Conservation (phyloP, 2,113 vertebrate species). For the Pogona vitticeps region DNA sequence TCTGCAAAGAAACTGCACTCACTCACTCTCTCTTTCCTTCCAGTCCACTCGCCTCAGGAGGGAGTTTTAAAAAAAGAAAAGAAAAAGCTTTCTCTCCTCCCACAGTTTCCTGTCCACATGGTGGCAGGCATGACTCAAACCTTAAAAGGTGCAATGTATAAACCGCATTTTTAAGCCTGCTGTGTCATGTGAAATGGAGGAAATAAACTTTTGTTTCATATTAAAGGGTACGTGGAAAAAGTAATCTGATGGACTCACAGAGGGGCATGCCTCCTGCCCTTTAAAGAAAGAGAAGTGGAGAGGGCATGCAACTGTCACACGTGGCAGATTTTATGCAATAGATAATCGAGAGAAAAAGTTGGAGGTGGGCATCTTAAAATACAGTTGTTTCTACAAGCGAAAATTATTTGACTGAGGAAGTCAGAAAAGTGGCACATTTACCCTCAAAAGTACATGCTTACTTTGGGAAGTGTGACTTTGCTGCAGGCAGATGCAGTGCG, state of each 20-base stretch:
- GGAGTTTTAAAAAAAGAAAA: no score
- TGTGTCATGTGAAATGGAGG: constrained; percentile 27
- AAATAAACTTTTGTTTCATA: constrained; percentile 2
- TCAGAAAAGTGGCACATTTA: background rate
- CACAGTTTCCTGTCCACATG: constrained; percentile 22
- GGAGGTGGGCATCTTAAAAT: background rate
- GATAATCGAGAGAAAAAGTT: background rate
- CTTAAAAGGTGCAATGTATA: constrained; percentile 14
- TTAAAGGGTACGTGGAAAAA: background rate
- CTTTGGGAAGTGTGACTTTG: background rate
- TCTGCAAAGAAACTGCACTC: constrained; percentile 3
- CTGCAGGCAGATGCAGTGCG: no score
- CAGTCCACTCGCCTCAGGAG: background rate
- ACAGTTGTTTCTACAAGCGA: background rate
- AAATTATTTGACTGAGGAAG: background rate
- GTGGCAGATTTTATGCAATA: background rate
- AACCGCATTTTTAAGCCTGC: constrained; percentile 23
- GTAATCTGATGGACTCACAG: background rate
- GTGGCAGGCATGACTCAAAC: constrained; percentile 25
- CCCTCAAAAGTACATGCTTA: background rate
- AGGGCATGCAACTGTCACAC: background rate
- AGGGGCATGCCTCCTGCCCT: background rate
- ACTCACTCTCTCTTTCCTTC: background rate
- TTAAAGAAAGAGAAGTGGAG: background rate
- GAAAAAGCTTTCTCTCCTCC: constrained; percentile 32